phyloP scores from a whole-genome alignment of 1,140 invertebrate genomes.

The Drosophila repletoides region DNA sequence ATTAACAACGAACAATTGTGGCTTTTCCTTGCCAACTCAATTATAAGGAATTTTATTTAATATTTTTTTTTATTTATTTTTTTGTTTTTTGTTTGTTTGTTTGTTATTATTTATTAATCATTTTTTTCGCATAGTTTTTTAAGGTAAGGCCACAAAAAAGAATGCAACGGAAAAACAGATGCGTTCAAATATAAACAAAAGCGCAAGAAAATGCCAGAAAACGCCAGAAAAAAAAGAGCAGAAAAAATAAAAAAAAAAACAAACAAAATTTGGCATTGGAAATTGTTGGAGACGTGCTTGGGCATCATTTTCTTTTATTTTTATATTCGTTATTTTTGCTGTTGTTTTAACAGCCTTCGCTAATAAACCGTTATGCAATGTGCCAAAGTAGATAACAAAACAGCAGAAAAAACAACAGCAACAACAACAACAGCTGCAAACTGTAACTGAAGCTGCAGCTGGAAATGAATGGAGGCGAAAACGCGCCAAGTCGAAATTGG shows the following conservation, averaged over 20 bases:
- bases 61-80: neutral
- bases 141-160: slow-evolving; percentile 20
- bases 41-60: slow-evolving; percentile 2
- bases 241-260: neutral
- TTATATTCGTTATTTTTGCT: slow-evolving; percentile 19
- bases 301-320: slow-evolving; percentile 43
- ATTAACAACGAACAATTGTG: neutral
- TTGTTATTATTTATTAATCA: slow-evolving; percentile 7
- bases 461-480: slow-evolving; percentile 22
- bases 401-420: slow-evolving; percentile 16
- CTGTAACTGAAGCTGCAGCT: slow-evolving; percentile 40
- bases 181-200: slow-evolving; percentile 30
- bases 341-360: slow-evolving; percentile 62
- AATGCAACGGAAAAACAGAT: slow-evolving; percentile 34
- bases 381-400: slow-evolving; percentile 56
- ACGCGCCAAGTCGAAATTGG: slow-evolving; percentile 26
- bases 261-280: slow-evolving; percentile 61
- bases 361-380: slow-evolving; percentile 79
- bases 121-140: neutral
- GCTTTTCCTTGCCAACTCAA: neutral
- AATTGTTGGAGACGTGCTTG: slow-evolving; percentile 56
- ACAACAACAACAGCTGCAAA: slow-evolving; percentile 24
- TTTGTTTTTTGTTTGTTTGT: neutral
- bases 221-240: no score
- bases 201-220: no score